A percentile compares a stretch with the other conserved stretches of the same genome.
phyloP scores from a whole-genome alignment of 2,888 invertebrate genomes.

The Candidula unifasciata region DNA sequence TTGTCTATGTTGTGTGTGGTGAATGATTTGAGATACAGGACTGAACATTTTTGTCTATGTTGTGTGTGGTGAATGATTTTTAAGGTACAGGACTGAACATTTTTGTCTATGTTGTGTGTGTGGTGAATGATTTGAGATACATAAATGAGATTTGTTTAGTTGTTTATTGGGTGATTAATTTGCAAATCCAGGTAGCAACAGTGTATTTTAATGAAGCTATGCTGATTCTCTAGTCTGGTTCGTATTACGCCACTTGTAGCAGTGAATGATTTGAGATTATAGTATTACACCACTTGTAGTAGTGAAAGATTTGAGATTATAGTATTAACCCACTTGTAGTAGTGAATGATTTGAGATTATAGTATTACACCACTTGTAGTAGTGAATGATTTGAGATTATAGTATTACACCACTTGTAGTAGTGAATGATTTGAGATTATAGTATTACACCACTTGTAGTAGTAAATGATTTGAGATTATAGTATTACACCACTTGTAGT shows the following conservation, averaged over 20 bases:
- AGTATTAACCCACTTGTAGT: neutral
- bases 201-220: no score
- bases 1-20: no score
- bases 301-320: slow-evolving; percentile 30
- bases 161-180: no score
- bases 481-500: slow-evolving; percentile 18
- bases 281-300: slow-evolving; percentile 15
- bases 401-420: slow-evolving; percentile 21
- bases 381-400: slow-evolving; percentile 37
- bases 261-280: slow-evolving; percentile 34
- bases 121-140: no score
- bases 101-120: no score
- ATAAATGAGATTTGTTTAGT: no score
- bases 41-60: no score
- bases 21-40: no score
- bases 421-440: slow-evolving; percentile 37
- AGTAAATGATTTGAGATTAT: slow-evolving; percentile 40
- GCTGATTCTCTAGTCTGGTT: slow-evolving; percentile 35
- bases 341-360: slow-evolving; percentile 35
- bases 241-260: slow-evolving; percentile 21
- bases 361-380: slow-evolving; percentile 22
- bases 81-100: no score
- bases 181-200: no score
- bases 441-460: slow-evolving; percentile 17
- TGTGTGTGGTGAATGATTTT: no score